phyloP scores from a whole-genome alignment of 1,140 invertebrate genomes.

The Adelges cooleyi region DNA sequence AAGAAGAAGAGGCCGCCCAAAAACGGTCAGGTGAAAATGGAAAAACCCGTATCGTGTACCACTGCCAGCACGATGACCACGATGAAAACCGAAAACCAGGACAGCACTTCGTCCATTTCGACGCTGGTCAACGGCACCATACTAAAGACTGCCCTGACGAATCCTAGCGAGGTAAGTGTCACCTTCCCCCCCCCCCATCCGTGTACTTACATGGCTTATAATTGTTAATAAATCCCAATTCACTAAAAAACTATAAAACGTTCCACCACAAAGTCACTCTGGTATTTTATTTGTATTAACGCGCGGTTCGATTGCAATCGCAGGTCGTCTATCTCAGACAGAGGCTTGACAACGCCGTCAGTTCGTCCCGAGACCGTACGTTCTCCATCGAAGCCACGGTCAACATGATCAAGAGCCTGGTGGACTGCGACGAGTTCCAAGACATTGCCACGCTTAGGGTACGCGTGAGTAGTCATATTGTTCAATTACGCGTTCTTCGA shows the following conservation, averaged over 20 bases:
- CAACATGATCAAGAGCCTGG: slow-evolving; percentile 76
- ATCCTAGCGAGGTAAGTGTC: slow-evolving; percentile 68
- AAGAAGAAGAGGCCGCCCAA: slow-evolving; percentile 77
- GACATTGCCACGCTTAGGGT: slow-evolving; percentile 75
- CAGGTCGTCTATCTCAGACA: slow-evolving; percentile 74
- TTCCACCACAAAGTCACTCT: no score
- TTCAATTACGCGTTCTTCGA: no score
- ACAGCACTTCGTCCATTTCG: slow-evolving; percentile 7
- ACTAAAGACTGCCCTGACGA: slow-evolving; percentile 83
- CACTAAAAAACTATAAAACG: no score
- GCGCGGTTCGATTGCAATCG: no score
- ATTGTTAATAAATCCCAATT: no score
- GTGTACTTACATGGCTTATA: no score
- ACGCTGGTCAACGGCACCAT: slow-evolving; percentile 73
- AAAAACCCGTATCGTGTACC: slow-evolving; percentile 20
- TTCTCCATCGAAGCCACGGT: slow-evolving; percentile 68
- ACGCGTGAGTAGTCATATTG: slow-evolving; percentile 32
- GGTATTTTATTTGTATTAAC: no score
- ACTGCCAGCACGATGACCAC: slow-evolving; percentile 18
- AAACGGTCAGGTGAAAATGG: slow-evolving; percentile 43
- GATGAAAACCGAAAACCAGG: slow-evolving; percentile 22
- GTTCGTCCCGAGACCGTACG: slow-evolving; percentile 68
- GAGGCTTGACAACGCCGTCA: slow-evolving; percentile 71
- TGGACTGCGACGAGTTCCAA: slow-evolving; percentile 91
- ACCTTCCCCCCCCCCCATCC: no score